Percentiles rank a stretch among this genome's conserved stretches.
Evolutionary conservation across 2,888 invertebrate genomes (phyloP).

Genomic region (Drosophila pegasa): DNA sequence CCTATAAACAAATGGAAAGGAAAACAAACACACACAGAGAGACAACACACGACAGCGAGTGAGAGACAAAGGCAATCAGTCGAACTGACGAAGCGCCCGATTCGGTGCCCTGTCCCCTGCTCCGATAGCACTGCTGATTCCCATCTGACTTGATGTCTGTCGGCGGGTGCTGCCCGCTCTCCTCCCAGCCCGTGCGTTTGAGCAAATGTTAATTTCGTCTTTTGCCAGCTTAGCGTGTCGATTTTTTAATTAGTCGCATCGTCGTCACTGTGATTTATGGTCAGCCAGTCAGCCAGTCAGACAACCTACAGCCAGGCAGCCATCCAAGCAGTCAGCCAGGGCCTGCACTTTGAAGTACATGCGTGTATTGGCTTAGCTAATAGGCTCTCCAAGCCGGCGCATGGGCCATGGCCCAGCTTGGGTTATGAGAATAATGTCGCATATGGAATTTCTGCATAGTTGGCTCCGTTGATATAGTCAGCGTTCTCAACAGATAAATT

Average conservation of each 20-base stretch:
- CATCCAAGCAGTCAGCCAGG: slow-evolving; percentile 8
- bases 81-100: slow-evolving; percentile 46
- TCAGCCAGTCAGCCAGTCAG: slow-evolving; percentile 35
- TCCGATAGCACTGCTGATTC: slow-evolving; percentile 39
- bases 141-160: slow-evolving; percentile 48
- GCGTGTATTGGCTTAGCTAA: slow-evolving; percentile 74
- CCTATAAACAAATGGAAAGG: slow-evolving; percentile 71
- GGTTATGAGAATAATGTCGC: slow-evolving; percentile 76
- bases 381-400: slow-evolving; percentile 57
- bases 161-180: slow-evolving; percentile 45
- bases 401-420: slow-evolving; percentile 11
- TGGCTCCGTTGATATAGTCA: slow-evolving; percentile 50
- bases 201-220: slow-evolving; percentile 79
- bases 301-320: slow-evolving; percentile 13
- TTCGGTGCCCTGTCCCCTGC: slow-evolving; percentile 12
- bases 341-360: slow-evolving; percentile 68
- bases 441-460: slow-evolving; percentile 76
- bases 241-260: slow-evolving; percentile 81
- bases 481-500: slow-evolving; percentile 43
- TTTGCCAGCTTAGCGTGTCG: slow-evolving; percentile 81
- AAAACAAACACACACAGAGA: slow-evolving; percentile 15
- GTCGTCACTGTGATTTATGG: slow-evolving; percentile 78
- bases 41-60: slow-evolving; percentile 16
- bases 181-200: slow-evolving; percentile 1
- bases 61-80: slow-evolving; percentile 70